phyloP scores from a whole-genome alignment of 2,797 vertebrate species.

The Rallus crepitans region DNA sequence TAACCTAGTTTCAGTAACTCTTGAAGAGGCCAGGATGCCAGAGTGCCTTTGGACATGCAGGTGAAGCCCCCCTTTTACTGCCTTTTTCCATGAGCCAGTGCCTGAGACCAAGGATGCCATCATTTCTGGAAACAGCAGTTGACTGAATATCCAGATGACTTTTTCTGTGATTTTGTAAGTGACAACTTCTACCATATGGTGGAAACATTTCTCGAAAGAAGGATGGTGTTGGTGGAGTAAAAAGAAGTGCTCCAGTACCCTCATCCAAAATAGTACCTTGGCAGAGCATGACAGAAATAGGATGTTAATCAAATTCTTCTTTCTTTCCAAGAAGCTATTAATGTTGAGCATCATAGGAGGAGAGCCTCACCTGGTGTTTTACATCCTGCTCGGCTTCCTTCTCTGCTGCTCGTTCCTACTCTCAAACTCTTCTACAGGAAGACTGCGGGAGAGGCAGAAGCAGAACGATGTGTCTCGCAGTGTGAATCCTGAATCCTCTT shows the following conservation, averaged over 20 bases:
- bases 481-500: neutral
- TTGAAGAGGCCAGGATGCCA: neutral
- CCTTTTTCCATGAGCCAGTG: neutral
- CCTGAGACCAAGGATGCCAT: neutral
- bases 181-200: constrained; percentile 36
- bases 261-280: constrained; percentile 41
- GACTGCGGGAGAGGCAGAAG: neutral
- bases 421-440: neutral
- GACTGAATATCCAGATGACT: constrained; percentile 48
- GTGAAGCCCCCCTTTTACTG: neutral
- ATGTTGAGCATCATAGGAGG: neutral
- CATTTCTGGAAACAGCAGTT: constrained; percentile 13
- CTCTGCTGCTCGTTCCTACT: neutral
- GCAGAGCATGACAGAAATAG: constrained; percentile 43
- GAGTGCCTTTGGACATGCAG: neutral
- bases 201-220: constrained; percentile 39
- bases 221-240: constrained; percentile 6
- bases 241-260: neutral
- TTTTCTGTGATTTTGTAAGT: constrained; percentile 13
- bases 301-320: constrained; percentile 6
- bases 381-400: neutral
- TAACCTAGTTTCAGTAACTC: neutral
- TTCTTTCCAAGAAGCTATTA: constrained; percentile 46
- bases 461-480: neutral
- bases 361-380: constrained; percentile 27